These are phyloP conservation scores for Synanthedon formicaeformis DNA, from an alignment of 2,888 invertebrate genomes.

Conservation along the genomic window DNA sequence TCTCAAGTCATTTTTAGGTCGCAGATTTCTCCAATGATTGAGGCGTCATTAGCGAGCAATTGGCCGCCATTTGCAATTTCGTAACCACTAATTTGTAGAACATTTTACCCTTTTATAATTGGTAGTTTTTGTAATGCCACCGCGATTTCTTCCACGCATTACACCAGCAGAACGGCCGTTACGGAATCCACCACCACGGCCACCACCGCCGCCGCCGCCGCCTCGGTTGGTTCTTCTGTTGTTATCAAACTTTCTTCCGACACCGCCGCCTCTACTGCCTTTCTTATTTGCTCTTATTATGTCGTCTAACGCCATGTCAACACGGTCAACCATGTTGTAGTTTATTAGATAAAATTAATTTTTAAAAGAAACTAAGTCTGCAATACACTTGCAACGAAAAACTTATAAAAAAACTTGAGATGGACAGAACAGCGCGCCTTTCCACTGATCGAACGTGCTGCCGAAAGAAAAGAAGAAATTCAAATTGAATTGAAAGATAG, in stretches of 20 bases:
- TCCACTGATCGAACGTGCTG: too few relatives aligned
- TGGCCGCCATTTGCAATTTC: slow-evolving; percentile 62
- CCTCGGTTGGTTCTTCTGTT: slow-evolving; percentile 53
- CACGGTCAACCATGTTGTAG: slow-evolving; percentile 88
- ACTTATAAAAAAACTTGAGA: background rate
- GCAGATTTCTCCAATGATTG: slow-evolving; percentile 5
- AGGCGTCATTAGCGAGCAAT: slow-evolving; percentile 49
- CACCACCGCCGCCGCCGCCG: slow-evolving; percentile 48
- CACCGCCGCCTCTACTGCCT: slow-evolving; percentile 71
- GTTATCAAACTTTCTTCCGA: slow-evolving; percentile 59
- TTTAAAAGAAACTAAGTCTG: background rate
- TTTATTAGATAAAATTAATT: slow-evolving; percentile 3
- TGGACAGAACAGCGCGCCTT: background rate
- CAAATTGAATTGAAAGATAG: too few relatives aligned
- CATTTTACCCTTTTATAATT: slow-evolving; percentile 76
- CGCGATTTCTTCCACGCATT: slow-evolving; percentile 79
- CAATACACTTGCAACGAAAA: background rate
- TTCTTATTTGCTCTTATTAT: slow-evolving; percentile 90
- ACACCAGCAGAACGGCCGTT: slow-evolving; percentile 70
- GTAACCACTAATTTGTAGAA: slow-evolving; percentile 40
- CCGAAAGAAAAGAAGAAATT: too few relatives aligned
- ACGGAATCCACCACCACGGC: slow-evolving; percentile 53
- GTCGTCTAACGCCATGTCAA: slow-evolving; percentile 97
- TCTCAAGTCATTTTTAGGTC: too few relatives aligned
- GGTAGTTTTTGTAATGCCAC: slow-evolving; percentile 74